Evolutionary conservation across 2,888 invertebrate genomes (phyloP), one percentile per base, ranked within the genome.

Genomic region (Strigamia crassipes): DNA sequence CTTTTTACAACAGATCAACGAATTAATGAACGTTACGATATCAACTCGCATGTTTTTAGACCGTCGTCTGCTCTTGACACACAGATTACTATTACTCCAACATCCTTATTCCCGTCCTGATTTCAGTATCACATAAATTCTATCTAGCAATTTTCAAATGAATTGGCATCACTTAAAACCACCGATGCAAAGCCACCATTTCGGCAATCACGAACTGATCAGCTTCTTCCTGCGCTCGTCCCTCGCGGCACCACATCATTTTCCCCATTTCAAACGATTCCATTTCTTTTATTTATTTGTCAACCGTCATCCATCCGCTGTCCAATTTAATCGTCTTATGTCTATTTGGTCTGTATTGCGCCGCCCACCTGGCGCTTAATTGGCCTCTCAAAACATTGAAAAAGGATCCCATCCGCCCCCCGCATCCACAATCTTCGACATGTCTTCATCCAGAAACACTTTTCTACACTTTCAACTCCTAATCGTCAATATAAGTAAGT

Each of bases 281-380:
- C 6, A 18, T 56, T 56, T 15, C 10, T 27, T 4, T 1, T 15
- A 13, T 73, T 73, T n/a, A 73, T 73, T 73, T 73, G 27, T 73
- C 73, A 73, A 66, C 21, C 73, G 27, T 13, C 73, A 31, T 31
- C 13, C 31, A 31, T 31, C 13, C 23, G 27, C 15, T 12, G 4
- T 21, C 23, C 73, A 73, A 73, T 73, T 73, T 73, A 31, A 2
- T 61, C 61, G 21, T 61, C 18, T 61, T 73, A n/a, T n/a, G 27
- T 73, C 3, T 27, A 31, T 31, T 73, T 73, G 31, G 73, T 31
- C 10, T 56, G 73, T 31, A 27, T 23, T 12, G 73, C 27, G n/a
- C 73, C 73, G 73, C 73, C 73, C 73, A 73, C 73, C 73, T 73
- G 73, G 31, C 31, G 27, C n/a, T 73, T 73, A 73, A 73, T 73